Conservation (phyloP, 1,140 invertebrate genomes). For the Caenorhabditis inopinata region DNA sequence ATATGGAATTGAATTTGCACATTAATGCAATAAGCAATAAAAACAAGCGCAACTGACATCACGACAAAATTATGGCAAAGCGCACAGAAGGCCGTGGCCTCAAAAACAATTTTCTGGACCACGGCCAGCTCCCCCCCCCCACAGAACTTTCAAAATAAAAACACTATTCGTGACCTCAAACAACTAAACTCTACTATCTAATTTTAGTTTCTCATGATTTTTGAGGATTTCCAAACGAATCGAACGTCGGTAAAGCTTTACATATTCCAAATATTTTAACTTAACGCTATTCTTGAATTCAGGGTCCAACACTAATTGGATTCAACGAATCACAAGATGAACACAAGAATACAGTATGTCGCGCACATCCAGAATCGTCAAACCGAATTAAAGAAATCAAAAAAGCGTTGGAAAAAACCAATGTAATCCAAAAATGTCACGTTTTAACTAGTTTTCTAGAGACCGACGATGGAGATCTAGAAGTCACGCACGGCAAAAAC, state of each 20-base stretch:
- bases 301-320: constrained; percentile 8
- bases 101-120: not conserved
- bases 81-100: not conserved
- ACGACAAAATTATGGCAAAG: not conserved
- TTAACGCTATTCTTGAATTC: too few relatives aligned
- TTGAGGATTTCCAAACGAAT: not conserved
- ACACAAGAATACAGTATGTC: constrained; percentile 14
- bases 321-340: constrained; percentile 6
- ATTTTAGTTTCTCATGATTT: constrained; percentile 10
- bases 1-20: too few relatives aligned
- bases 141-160: not conserved
- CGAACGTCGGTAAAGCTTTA: not conserved
- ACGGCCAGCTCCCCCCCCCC: not conserved
- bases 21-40: not conserved
- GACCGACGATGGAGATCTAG: constrained; percentile 34
- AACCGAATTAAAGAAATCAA: not conserved
- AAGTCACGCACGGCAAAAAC: not conserved
- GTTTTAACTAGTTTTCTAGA: not conserved
- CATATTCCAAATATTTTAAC: too few relatives aligned
- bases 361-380: not conserved
- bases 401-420: not conserved
- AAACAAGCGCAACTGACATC: not conserved
- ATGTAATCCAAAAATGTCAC: not conserved
- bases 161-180: not conserved
- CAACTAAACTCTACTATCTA: too few relatives aligned